Percentiles rank a stretch among this genome's conserved stretches.
Conservation (phyloP, 2,797 vertebrate genomes). For the Mormyrus proboscirostris region DNA sequence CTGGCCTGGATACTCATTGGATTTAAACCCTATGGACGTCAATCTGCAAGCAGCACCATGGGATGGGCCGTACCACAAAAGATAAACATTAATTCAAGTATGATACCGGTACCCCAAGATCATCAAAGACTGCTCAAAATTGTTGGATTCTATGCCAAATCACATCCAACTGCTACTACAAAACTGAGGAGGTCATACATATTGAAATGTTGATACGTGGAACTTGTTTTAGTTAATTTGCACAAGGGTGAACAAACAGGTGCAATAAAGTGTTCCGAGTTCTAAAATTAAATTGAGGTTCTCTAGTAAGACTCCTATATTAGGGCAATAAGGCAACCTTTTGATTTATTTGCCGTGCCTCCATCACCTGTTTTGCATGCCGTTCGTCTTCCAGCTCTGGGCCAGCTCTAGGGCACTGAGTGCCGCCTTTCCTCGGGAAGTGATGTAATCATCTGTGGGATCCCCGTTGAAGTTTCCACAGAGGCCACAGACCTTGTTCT, state of each 20-base stretch:
- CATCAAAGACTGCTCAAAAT: neutral
- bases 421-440: constrained; percentile 81
- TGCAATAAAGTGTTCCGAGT: neutral
- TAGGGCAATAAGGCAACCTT: neutral
- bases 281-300: neutral
- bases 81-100: neutral
- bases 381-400: constrained; percentile 98
- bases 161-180: neutral
- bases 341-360: neutral
- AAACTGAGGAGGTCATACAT: neutral
- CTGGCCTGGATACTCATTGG: neutral
- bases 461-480: constrained; percentile 97
- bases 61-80: neutral
- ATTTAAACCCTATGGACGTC: neutral
- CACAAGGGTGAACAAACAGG: neutral
- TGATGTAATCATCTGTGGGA: constrained; percentile 81
- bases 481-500: constrained; percentile 94
- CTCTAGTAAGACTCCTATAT: neutral
- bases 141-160: neutral
- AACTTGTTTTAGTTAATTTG: neutral
- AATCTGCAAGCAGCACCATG: neutral
- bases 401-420: constrained; percentile 86
- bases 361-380: constrained; percentile 91
- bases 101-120: neutral
- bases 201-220: neutral